phyloP scores from a whole-genome alignment of 2,888 invertebrate species.

The Fissipunctia ypsillon region DNA sequence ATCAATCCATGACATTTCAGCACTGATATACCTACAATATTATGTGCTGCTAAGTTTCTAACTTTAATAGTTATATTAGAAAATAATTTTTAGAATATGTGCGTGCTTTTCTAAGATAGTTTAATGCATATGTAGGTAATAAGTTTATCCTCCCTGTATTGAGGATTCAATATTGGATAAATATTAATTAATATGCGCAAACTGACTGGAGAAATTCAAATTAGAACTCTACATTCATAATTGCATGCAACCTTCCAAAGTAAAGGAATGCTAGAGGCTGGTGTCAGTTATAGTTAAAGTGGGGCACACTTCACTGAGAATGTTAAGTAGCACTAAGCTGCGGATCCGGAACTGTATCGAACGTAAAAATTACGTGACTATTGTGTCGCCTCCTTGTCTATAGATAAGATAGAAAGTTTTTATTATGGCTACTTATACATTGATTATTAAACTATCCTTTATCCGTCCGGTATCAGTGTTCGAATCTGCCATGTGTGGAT shows the following conservation, averaged over 20 bases:
- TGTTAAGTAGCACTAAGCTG: conserved; percentile 78
- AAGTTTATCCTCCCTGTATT: background rate
- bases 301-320: conserved; percentile 78
- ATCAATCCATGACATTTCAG: background rate
- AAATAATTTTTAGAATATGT: background rate
- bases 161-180: background rate
- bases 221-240: conserved; percentile 27
- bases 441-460: background rate
- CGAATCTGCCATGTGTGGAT: background rate
- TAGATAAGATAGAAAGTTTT: conserved; percentile 43
- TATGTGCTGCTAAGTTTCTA: too few species aligned
- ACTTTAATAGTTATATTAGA: background rate
- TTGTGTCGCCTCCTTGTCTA: conserved; percentile 57
- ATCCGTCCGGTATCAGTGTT: background rate
- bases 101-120: background rate
- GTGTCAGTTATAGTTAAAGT: conserved; percentile 73
- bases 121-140: background rate
- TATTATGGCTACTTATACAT: conserved; percentile 11
- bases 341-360: conserved; percentile 72
- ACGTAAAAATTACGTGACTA: conserved; percentile 76
- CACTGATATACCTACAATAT: background rate
- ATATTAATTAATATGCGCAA: conserved; percentile 7
- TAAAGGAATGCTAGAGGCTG: conserved; percentile 54
- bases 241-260: conserved; percentile 34
- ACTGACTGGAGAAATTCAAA: conserved; percentile 17